phyloP scores from a whole-genome alignment of 2,113 vertebrate species.

The Dicrurus megarhynchus region DNA sequence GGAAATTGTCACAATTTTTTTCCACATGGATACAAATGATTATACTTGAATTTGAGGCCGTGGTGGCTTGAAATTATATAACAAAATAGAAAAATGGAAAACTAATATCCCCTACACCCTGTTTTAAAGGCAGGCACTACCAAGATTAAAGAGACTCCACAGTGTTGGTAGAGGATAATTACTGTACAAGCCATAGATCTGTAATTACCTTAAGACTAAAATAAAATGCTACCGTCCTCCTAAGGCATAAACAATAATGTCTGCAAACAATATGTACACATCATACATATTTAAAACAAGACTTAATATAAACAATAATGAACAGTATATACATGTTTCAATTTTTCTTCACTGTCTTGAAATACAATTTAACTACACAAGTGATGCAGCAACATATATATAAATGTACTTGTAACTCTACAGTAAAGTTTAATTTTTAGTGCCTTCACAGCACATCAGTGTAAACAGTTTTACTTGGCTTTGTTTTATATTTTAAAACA shows the following conservation, averaged over 20 bases:
- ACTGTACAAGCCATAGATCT: conserved; percentile 97
- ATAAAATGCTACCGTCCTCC: conserved; percentile 98
- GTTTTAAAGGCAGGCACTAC: conserved; percentile 99
- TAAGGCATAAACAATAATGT: conserved; percentile 99
- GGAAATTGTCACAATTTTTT: conserved; percentile 84
- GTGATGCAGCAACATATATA: conserved; percentile 87
- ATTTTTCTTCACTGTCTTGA: conserved; percentile 81
- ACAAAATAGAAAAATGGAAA: conserved; percentile 90
- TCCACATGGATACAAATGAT: conserved; percentile 85
- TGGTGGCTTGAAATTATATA: conserved; percentile 93
- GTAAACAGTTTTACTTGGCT: conserved; percentile 99
- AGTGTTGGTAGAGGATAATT: conserved; percentile 99
- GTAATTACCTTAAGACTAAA: conserved; percentile 94
- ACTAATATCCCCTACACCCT: conserved; percentile 98
- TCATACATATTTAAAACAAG: conserved; percentile 99
- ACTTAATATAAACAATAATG: conserved; percentile 99
- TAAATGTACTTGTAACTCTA: conserved; percentile 92
- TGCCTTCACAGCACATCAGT: conserved; percentile 92
- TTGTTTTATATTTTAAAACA: conserved; percentile 99
- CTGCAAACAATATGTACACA: conserved; percentile 99
- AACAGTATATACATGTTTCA: conserved; percentile 98
- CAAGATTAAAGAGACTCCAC: conserved; percentile 99
- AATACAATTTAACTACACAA: conserved; percentile 87
- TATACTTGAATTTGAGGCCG: conserved; percentile 89
- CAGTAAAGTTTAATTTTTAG: conserved; percentile 90